These are phyloP conservation scores for Caenorhabditis briggsae DNA, from an alignment of 1,140 invertebrate genomes.

Conservation along the genomic window DNA sequence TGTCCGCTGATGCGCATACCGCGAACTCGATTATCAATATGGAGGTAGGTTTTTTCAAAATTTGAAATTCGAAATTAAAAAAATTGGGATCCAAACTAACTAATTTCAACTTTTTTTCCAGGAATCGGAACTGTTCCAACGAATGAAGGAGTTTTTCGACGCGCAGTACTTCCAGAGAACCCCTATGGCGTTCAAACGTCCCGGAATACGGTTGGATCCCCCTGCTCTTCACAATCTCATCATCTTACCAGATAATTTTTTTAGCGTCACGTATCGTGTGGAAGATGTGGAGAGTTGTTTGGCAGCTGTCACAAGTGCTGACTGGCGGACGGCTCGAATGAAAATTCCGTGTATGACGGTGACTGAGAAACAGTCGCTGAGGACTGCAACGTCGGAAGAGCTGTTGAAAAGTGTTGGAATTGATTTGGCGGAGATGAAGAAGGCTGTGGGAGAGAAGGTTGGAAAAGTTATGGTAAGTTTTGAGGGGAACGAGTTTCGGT, in stretches of 20 bases:
- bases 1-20: not conserved
- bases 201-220: slow-evolving; percentile 1
- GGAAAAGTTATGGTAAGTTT: slow-evolving; percentile 20
- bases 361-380: not conserved
- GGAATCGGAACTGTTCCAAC: slow-evolving; percentile 8
- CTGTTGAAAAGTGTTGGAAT: slow-evolving; percentile 47
- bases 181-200: slow-evolving; percentile 1
- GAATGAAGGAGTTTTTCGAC: slow-evolving; percentile 35
- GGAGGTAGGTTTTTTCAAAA: slow-evolving; percentile 1
- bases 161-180: slow-evolving; percentile 3
- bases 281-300: slow-evolving; percentile 34
- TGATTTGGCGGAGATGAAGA: slow-evolving; percentile 4
- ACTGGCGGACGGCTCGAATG: slow-evolving; percentile 1
- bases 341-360: not conserved
- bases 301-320: not conserved
- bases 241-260: not conserved
- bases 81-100: too few relatives aligned
- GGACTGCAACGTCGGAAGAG: not conserved
- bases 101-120: slow-evolving; percentile 1
- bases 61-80: too few relatives aligned
- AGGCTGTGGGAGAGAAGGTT: slow-evolving; percentile 32
- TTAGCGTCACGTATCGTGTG: slow-evolving; percentile 8
- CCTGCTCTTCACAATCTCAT: not conserved
- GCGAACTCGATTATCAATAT: slow-evolving; percentile 6
- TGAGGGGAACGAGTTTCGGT: too few relatives aligned